Evolutionary conservation across 2,113 vertebrate species (phyloP), one percentile per base, ranked within the genome.

Genomic region (Passerina amoena): DNA sequence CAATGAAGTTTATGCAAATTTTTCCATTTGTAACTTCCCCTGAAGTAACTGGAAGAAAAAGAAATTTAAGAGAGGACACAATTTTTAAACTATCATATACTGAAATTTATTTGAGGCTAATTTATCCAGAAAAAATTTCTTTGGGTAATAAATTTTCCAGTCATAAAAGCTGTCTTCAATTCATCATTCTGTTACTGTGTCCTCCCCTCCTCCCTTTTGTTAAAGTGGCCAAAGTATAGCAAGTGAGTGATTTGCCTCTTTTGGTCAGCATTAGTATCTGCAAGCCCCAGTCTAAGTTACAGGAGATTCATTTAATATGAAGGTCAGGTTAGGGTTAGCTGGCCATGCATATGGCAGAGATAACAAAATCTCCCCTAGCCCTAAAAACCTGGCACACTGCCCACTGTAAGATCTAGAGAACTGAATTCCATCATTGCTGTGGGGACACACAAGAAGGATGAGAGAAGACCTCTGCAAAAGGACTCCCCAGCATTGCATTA

Each of bases 161-260:
- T 30, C 48, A 64, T 0, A 17, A 35, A 75, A 82, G 44, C 10
- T 2, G n/a, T 53, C 92, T 93, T 85, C 4, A 0, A 89, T 71
- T 78, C 87, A 82, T 51, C 65, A 24, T 69, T 79, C 27, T 37
- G n/a, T 65, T 47, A 73, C 0, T 2, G 24, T 19, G 35, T n/a
- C 8, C 22, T 9, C 24, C 30, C 4, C 6, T 24, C 5, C 5
- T 4, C 2, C 0, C 12, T 33, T 60, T 53, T 14, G 7, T 54
- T 84, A 44, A 51, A 50, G 28, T 59, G 8, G 11, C 25, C 3
- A 9, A 85, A 57, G 8, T 1, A 1, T 0, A 82, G 30, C 40
- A 72, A 76, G 47, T 8, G 40, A 71, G 35, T 5, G 2, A 79
- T 40, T 37, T 47, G 33, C 22, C 35, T 75, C 27, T 59, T 53